Evolutionary conservation across 2,113 vertebrate genomes (phyloP).

Genomic region (Nyctibius bracteatus): DNA sequence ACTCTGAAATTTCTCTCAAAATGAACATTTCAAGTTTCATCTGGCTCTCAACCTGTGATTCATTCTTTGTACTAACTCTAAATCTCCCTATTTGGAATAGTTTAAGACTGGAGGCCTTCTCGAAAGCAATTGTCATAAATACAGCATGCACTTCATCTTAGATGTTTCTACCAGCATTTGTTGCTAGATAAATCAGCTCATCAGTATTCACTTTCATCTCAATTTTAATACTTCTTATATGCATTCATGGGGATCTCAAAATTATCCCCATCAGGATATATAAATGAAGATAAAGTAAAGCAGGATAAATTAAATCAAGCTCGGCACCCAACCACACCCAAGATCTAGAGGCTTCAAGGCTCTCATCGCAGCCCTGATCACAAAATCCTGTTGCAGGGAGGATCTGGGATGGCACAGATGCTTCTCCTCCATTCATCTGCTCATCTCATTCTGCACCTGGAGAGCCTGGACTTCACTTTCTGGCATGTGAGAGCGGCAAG

Average conservation of each 20-base stretch:
- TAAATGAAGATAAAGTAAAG: background rate
- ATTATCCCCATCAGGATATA: background rate
- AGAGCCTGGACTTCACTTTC: background rate
- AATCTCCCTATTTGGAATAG: constrained; percentile 19
- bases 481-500: background rate
- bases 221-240: background rate
- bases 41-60: background rate
- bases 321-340: background rate
- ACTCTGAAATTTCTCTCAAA: background rate
- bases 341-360: background rate
- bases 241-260: background rate
- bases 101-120: background rate
- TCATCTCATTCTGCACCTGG: background rate
- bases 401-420: background rate
- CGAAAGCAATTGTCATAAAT: background rate
- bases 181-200: background rate
- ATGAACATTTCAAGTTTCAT: background rate
- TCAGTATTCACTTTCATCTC: background rate
- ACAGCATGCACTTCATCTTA: background rate
- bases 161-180: background rate
- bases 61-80: background rate
- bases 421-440: background rate
- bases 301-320: background rate
- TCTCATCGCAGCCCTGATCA: background rate
- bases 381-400: background rate